Conservation (phyloP, 1,140 invertebrate genomes). For the Palaemon carinicauda region DNA sequence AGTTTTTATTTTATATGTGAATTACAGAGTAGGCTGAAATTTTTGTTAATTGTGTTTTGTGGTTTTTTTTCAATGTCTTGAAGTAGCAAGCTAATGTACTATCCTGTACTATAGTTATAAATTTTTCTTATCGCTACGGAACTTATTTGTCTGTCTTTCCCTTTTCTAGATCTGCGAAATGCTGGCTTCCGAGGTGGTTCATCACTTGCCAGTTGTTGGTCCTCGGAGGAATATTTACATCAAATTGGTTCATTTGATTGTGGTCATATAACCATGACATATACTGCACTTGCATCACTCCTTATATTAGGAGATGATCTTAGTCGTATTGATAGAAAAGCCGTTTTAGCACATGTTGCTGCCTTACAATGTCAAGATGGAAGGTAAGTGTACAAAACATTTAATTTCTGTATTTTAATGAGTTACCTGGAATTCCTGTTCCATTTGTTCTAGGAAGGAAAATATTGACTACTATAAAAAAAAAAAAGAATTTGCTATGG, state of each 20-base stretch:
- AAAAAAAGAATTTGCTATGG: too few species aligned
- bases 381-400: slow-evolving; percentile 65
- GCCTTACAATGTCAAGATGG: slow-evolving; percentile 71
- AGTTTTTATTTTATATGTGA: too few species aligned
- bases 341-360: slow-evolving; percentile 77
- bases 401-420: too few species aligned
- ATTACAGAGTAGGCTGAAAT: too few species aligned
- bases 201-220: slow-evolving; percentile 12
- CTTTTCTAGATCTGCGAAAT: neutral
- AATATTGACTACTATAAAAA: too few species aligned
- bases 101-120: neutral
- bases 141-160: neutral
- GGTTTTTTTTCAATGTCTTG: too few species aligned
- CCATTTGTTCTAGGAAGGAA: too few species aligned
- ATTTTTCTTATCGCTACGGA: neutral
- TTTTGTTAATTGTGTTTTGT: too few species aligned
- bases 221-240: slow-evolving; percentile 55
- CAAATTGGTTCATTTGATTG: slow-evolving; percentile 69
- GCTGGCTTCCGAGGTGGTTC: slow-evolving; percentile 47
- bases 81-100: too few species aligned
- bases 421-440: too few species aligned
- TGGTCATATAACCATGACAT: slow-evolving; percentile 91
- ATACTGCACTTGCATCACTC: slow-evolving; percentile 86
- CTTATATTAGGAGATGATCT: slow-evolving; percentile 93
- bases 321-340: slow-evolving; percentile 78